These are phyloP conservation scores for Cerceris rybyensis DNA, from an alignment of 2,888 invertebrate genomes.

Conservation along the genomic window DNA sequence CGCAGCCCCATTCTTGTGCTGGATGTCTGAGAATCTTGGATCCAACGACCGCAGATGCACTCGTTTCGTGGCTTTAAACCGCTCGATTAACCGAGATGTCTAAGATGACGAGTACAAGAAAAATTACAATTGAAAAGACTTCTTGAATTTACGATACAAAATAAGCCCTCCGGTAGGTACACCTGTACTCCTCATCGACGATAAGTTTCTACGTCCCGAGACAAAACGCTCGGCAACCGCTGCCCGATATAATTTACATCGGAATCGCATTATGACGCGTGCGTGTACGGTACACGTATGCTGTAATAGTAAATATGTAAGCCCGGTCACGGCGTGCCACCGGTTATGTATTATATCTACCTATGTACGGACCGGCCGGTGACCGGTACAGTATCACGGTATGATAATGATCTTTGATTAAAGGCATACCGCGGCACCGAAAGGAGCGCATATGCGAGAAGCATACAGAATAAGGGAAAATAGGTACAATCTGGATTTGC, in stretches of 20 bases:
- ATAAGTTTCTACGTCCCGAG: neutral
- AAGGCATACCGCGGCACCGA: constrained; percentile 41
- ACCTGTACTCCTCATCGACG: too few species aligned
- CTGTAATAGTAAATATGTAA: constrained; percentile 59
- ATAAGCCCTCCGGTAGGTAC: too few species aligned
- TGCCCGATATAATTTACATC: constrained; percentile 50
- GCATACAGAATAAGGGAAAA: neutral
- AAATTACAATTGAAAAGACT: too few species aligned
- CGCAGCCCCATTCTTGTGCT: neutral
- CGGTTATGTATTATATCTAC: constrained; percentile 19
- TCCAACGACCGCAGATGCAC: constrained; percentile 9
- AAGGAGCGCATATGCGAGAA: constrained; percentile 23
- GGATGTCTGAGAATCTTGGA: neutral
- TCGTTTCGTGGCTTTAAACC: constrained; percentile 40
- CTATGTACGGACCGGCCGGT: neutral
- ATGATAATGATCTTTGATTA: constrained; percentile 64
- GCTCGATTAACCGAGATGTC: constrained; percentile 44
- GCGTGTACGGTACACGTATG: constrained; percentile 50
- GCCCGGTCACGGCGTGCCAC: constrained; percentile 29
- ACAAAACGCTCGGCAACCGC: constrained; percentile 17
- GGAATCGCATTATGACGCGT: constrained; percentile 48
- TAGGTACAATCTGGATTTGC: neutral
- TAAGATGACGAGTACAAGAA: too few species aligned
- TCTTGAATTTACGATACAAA: too few species aligned
- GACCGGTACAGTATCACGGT: constrained; percentile 46